Evolutionary conservation across 2,113 vertebrate genomes (phyloP), one percentile per base, ranked within the genome.

Genomic region (Atherinomorus stipes): DNA sequence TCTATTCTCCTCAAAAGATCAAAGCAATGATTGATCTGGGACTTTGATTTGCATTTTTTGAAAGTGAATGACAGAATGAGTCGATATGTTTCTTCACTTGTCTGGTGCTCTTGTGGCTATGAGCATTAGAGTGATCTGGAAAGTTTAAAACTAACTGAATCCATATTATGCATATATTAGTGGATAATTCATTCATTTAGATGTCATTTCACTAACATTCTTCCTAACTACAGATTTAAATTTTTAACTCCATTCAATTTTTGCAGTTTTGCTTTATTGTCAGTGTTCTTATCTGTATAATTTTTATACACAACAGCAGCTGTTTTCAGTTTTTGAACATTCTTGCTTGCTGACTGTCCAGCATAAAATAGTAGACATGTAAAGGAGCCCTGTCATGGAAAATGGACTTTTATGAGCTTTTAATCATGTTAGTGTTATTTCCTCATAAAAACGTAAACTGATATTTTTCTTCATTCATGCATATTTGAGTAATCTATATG

Each of bases 21-120:
- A 91, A 91, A 89, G 84, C 42, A 56, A 54, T 4, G 75, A 70
- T 84, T 89, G 82, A 89, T 85, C 88, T 76, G 78, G 87, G 88
- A 79, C 74, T 52, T 51, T 68, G 64, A 89, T 86, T 90, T 73
- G 68, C 86, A 88, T 88, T 76, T 90, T 84, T 70, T 65, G 37
- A 68, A n/a, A n/a, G n/a, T n/a, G 58, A 38, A 47, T 1, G n/a
- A 2, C n/a, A 6, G 57, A 77, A 71, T 83, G 50, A 84, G 54
- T 82, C 79, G 65, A 47, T 73, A 9, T 74, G 57, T 34, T 63
- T 60, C 31, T 0, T 44, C 42, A 31, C 6, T 37, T 64, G 63
- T 49, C 53, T 59, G 23, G 52, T 59, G 74, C 21, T 1, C 49
- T 45, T 68, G 52, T 53, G 42, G 47, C 58, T 38, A 19, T 56